phyloP scores from a whole-genome alignment of 1,140 invertebrate genomes.

The Cyclina sinensis region DNA sequence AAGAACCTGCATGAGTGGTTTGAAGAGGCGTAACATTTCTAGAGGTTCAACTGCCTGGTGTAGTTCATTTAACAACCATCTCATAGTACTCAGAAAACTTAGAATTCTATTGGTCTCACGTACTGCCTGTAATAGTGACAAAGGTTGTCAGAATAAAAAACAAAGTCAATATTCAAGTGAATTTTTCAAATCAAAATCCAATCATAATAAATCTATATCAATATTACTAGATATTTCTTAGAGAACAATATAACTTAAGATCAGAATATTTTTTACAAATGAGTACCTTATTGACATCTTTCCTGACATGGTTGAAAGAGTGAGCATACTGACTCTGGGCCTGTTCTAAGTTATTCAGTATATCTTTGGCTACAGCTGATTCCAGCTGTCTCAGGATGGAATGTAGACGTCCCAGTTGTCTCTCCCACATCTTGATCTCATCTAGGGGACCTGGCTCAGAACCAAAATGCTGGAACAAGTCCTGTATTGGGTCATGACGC shows the following conservation, averaged over 20 bases:
- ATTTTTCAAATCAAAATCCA: too few relatives aligned
- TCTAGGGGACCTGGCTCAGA: slow-evolving; percentile 84
- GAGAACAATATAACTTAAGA: too few relatives aligned
- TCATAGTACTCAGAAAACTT: slow-evolving; percentile 83
- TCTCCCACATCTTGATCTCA: slow-evolving; percentile 85
- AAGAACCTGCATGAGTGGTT: slow-evolving; percentile 85
- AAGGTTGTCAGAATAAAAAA: too few relatives aligned
- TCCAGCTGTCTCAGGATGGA: slow-evolving; percentile 85
- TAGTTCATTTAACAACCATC: slow-evolving; percentile 81
- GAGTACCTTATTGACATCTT: slow-evolving; percentile 84
- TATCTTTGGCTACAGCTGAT: slow-evolving; percentile 84
- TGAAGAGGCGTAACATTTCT: slow-evolving; percentile 82
- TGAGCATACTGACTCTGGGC: slow-evolving; percentile 85
- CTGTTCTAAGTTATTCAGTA: slow-evolving; percentile 84
- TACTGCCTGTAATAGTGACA: slow-evolving; percentile 78
- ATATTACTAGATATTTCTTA: too few relatives aligned
- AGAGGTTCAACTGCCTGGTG: slow-evolving; percentile 80
- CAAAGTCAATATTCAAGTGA: too few relatives aligned
- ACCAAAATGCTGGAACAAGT: slow-evolving; percentile 81
- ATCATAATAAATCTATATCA: too few relatives aligned
- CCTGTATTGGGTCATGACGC: slow-evolving; percentile 82
- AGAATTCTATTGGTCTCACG: slow-evolving; percentile 83
- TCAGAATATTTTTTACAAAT: too few relatives aligned
- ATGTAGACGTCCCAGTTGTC: slow-evolving; percentile 81
- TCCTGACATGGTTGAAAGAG: slow-evolving; percentile 83